Evolutionary conservation across 2,113 vertebrate species (phyloP).

Genomic region (Brienomyrus longianalis): DNA sequence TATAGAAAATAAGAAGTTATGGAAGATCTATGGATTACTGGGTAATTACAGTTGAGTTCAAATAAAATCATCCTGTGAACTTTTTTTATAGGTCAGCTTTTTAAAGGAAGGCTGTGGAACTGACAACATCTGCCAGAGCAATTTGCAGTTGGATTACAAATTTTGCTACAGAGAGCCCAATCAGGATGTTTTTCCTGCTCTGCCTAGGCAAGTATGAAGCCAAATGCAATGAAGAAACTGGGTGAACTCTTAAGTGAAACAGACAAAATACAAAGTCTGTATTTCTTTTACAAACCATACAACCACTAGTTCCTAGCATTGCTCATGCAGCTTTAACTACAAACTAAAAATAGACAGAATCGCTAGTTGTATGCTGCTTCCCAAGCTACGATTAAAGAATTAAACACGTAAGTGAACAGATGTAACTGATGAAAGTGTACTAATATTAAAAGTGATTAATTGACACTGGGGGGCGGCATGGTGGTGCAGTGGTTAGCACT

Average conservation of each 20-base stretch:
- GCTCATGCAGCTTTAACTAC: background rate
- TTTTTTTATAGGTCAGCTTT: constrained; percentile 73
- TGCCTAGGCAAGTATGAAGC: constrained; percentile 64
- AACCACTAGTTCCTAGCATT: background rate
- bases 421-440: background rate
- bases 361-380: background rate
- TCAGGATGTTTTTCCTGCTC: constrained; percentile 61
- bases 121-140: constrained; percentile 81
- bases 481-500: too few species aligned
- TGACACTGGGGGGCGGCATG: background rate
- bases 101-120: constrained; percentile 82
- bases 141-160: constrained; percentile 70
- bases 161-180: constrained; percentile 66
- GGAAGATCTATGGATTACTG: background rate
- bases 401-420: background rate
- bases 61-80: background rate
- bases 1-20: background rate
- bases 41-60: background rate
- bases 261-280: background rate
- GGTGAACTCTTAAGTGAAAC: background rate
- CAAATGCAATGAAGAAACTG: background rate
- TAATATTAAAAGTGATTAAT: background rate
- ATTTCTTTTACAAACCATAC: background rate
- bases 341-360: background rate
- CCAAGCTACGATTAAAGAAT: background rate